Evolutionary conservation across 2,113 vertebrate genomes (phyloP), one percentile per base, ranked within the genome.

Genomic region (Pseudorectes ferrugineus): DNA sequence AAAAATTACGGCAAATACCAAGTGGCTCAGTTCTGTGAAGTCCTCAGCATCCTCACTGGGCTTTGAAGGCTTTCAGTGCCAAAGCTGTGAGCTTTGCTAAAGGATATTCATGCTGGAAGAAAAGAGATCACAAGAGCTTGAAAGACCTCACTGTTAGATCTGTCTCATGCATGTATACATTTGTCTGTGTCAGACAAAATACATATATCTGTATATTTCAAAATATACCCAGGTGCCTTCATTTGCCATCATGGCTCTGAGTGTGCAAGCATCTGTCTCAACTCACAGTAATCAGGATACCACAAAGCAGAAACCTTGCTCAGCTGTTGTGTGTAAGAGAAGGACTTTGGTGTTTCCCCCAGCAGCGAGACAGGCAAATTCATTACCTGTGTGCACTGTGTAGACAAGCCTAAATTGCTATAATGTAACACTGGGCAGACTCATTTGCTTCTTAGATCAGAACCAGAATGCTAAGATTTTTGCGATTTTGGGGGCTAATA

Each of bases 11-110:
- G 12, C 24, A 43, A 57, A 40, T 75, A 48, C 23, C 26, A 62
- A 72, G 12, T 14, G 5, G 9, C 6, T 7, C 11, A 10, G 14
- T n/a, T 51, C 28, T 71, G 0, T 31, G 3, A 74, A 61, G 43
- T 33, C 5, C 25, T 83, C 49, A 68, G 36, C 1, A 3, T 74
- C 45, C 33, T 58, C 28, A 2, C 16, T 5, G 25, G 28, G 31
- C 23, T 55, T 43, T 52, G 36, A 48, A 79, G 67, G 29, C 40
- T 67, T 48, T 83, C 16, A 6, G 16, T 52, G 65, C 24, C 6
- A 11, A 67, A 81, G 36, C 35, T 52, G 49, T 26, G 22, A 59
- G 43, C 52, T 63, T 58, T 54, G n/a, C n/a, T 65, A 11, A 36
- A 51, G 49, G 21, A 26, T 77, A n/a, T 59, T 51, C 25, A 28